Conservation (phyloP, 1,140 invertebrate genomes). For the Monomorium pharaonis region DNA sequence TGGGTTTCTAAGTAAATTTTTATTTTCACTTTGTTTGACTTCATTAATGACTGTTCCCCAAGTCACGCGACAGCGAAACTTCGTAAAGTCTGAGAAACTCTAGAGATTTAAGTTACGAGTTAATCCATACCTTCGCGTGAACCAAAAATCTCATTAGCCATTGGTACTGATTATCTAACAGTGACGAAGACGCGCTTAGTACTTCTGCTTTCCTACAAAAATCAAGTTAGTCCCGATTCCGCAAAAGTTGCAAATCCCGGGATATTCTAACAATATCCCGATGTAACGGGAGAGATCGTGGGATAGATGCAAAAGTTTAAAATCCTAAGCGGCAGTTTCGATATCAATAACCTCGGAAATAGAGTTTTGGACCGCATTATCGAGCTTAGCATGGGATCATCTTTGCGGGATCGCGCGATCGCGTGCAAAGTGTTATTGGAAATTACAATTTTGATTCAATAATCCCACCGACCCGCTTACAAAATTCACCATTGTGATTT, state of each 20-base stretch:
- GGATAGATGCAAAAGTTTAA: conserved; percentile 32
- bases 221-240: background rate
- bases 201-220: background rate
- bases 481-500: conserved; percentile 58
- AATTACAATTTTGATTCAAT: conserved; percentile 57
- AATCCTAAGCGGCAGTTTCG: conserved; percentile 46
- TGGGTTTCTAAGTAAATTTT: conserved; percentile 40
- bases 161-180: conserved; percentile 28
- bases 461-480: conserved; percentile 43
- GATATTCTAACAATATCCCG: conserved; percentile 9
- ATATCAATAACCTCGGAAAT: conserved; percentile 52
- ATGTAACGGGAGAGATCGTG: background rate
- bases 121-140: conserved; percentile 25
- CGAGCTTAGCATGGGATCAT: conserved; percentile 50
- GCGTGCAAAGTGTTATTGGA: conserved; percentile 55
- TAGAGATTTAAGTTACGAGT: conserved; percentile 4
- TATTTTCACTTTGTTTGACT: conserved; percentile 34
- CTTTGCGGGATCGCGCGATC: conserved; percentile 41
- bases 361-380: conserved; percentile 48
- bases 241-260: conserved; percentile 8
- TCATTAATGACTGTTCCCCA: conserved; percentile 33
- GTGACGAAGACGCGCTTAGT: background rate
- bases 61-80: conserved; percentile 33
- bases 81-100: conserved; percentile 2
- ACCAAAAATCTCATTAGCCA: conserved; percentile 33